A percentile compares a stretch with the other conserved stretches of the same genome.
phyloP scores from a whole-genome alignment of 1,140 invertebrate genomes.

The Heterodera schachtii region DNA sequence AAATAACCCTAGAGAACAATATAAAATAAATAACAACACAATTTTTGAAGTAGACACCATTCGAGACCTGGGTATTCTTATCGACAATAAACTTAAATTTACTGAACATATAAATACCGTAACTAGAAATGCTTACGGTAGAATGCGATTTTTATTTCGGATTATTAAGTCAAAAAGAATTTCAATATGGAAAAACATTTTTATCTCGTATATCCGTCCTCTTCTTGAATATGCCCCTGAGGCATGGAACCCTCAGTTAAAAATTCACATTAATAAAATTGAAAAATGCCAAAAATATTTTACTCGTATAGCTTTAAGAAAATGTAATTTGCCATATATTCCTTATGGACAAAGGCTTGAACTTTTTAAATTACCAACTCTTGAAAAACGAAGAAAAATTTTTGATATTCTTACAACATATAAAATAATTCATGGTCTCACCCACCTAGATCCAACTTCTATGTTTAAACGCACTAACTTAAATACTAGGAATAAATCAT shows the following conservation, averaged over 20 bases:
- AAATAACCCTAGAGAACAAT: conserved; percentile 13
- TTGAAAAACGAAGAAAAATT: neutral
- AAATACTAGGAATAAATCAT: too few species aligned
- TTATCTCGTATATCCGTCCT: neutral
- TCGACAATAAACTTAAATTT: conserved; percentile 8
- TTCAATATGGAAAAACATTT: neutral
- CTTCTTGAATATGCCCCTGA: neutral
- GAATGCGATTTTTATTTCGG: neutral
- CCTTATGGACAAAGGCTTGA: neutral
- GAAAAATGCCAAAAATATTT: neutral
- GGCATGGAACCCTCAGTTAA: neutral
- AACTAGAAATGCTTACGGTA: neutral
- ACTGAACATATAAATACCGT: neutral
- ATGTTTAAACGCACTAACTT: too few species aligned
- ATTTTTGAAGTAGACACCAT: neutral
- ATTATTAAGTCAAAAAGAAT: neutral
- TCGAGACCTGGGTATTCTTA: neutral
- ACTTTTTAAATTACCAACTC: neutral
- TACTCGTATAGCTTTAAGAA: neutral
- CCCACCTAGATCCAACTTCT: neutral
- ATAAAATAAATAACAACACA: neutral
- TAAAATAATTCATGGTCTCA: neutral
- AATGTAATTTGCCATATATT: neutral
- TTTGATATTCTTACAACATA: neutral
- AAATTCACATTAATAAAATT: neutral